These are phyloP conservation scores for Syrrhaptes paradoxus DNA, from an alignment of 2,113 vertebrate species.

Conservation along the genomic window DNA sequence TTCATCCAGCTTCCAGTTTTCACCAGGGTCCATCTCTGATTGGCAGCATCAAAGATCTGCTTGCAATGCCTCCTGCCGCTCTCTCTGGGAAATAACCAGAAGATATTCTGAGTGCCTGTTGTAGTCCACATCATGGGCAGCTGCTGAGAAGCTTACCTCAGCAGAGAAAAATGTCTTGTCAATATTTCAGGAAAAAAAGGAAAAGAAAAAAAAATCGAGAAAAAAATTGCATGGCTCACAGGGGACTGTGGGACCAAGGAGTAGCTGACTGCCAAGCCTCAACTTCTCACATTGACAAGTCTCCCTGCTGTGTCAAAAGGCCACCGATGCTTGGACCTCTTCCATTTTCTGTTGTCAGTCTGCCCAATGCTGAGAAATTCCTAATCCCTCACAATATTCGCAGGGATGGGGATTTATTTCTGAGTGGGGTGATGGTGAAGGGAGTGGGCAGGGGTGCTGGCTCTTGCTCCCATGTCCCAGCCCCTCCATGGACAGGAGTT, in stretches of 20 bases:
- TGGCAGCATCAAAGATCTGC: constrained; percentile 43
- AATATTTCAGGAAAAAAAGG: not conserved
- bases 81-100: constrained; percentile 50
- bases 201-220: not conserved
- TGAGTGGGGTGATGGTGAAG: not conserved
- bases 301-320: not conserved
- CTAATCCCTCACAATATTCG: not conserved
- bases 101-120: not conserved
- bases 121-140: not conserved
- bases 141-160: not conserved
- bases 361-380: not conserved
- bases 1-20: constrained; percentile 79
- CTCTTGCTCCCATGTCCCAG: not conserved
- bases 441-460: not conserved
- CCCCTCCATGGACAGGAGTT: not conserved
- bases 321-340: not conserved
- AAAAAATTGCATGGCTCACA: not conserved
- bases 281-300: not conserved
- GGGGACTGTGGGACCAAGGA: not conserved
- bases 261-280: not conserved
- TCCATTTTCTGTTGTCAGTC: not conserved
- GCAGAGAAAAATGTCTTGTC: not conserved
- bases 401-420: not conserved
- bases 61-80: not conserved
- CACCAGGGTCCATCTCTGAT: constrained; percentile 76